These are phyloP conservation scores for Antechinus flavipes DNA, from an alignment of 2,113 vertebrate species.

Conservation along the genomic window DNA sequence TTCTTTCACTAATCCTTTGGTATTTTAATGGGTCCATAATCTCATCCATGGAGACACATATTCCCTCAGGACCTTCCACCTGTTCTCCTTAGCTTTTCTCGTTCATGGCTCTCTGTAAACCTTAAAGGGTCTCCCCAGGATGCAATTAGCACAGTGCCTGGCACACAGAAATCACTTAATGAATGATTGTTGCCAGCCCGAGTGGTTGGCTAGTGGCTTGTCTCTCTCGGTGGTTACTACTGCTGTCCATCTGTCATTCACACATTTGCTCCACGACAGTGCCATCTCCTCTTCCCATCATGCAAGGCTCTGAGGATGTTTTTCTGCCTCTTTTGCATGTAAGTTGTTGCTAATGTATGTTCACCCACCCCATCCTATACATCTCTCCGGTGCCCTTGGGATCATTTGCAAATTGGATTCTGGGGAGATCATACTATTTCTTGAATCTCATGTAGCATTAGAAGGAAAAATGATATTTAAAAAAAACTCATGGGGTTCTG, in stretches of 20 bases:
- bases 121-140: not conserved
- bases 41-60: not conserved
- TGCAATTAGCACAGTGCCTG: not conserved
- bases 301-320: not conserved
- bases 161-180: not conserved
- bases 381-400: not conserved
- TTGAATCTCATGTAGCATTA: not conserved
- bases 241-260: not conserved
- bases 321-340: not conserved
- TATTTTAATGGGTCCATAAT: not conserved
- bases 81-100: not conserved
- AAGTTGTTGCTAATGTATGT: not conserved
- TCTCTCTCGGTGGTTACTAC: not conserved
- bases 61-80: not conserved
- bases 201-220: not conserved
- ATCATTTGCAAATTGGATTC: not conserved
- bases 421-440: not conserved
- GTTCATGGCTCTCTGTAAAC: not conserved
- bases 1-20: not conserved
- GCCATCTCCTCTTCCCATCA: not conserved
- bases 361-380: not conserved
- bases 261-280: not conserved
- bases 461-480: not conserved
- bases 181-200: not conserved
- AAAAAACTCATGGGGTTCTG: not conserved